These are phyloP conservation scores for Epizoanthus illoricatus DNA, from an alignment of 92 coral and sea anemone species.

Conservation along the genomic window DNA sequence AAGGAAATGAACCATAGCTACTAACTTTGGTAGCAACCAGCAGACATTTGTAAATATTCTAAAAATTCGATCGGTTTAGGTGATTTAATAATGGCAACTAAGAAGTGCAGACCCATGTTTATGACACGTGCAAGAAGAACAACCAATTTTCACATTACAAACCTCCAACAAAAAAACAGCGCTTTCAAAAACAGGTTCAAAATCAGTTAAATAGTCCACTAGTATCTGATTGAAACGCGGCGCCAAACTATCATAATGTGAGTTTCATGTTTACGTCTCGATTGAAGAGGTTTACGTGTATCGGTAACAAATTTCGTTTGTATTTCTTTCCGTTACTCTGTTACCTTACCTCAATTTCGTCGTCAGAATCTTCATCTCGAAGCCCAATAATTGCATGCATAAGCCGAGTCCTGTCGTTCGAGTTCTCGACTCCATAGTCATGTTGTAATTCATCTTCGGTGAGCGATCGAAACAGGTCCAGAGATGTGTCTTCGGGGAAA, in stretches of 20 bases:
- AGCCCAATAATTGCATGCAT: conserved; percentile 77
- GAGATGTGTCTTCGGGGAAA: conserved; percentile 74
- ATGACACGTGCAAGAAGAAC: neutral
- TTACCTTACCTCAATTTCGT: conserved; percentile 58
- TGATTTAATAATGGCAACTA: neutral
- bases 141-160: conserved; percentile 1
- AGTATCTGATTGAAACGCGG: neutral
- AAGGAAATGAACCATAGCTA: conserved; percentile 15
- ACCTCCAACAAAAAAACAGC: neutral
- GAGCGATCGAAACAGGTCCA: conserved; percentile 71
- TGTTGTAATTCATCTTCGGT: conserved; percentile 97
- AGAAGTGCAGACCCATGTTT: neutral
- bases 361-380: conserved; percentile 85
- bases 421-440: conserved; percentile 75
- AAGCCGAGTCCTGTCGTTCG: conserved; percentile 71
- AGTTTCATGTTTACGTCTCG: conserved; percentile 12
- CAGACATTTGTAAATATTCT: neutral
- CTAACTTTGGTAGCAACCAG: neutral
- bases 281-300: conserved; percentile 1
- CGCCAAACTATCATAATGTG: neutral
- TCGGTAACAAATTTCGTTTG: conserved; percentile 5
- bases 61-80: conserved; percentile 1
- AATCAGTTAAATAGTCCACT: neutral
- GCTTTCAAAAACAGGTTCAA: neutral
- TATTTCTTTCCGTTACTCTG: neutral